Evolutionary conservation across 2,113 vertebrate species (phyloP).

Genomic region (Neogobius melanostomus): DNA sequence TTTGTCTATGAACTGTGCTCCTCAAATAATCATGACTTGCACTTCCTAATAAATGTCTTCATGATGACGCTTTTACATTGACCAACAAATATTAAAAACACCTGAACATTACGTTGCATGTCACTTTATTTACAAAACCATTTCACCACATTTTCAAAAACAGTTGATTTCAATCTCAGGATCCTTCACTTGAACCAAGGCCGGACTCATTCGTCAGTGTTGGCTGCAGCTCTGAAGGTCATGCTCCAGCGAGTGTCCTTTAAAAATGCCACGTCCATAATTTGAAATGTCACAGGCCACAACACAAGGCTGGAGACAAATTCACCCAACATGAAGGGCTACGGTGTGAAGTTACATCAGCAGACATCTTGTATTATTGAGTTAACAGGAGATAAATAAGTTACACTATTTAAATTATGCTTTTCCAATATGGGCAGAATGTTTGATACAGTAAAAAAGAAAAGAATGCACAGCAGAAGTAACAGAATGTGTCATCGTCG

Average conservation of each 20-base stretch:
- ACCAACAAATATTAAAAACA: too few relatives aligned
- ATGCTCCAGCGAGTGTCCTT: background rate
- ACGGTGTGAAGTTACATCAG: background rate
- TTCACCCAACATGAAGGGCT: background rate
- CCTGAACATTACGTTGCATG: too few relatives aligned
- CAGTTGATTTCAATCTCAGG: background rate
- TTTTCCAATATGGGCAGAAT: background rate
- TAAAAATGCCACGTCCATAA: background rate
- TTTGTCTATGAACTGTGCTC: too few relatives aligned
- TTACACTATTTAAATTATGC: background rate
- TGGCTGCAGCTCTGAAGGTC: background rate
- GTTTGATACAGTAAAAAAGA: background rate
- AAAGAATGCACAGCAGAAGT: background rate
- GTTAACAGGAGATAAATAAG: background rate
- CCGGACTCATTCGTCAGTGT: background rate
- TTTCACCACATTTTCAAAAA: background rate
- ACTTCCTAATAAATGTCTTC: too few relatives aligned
- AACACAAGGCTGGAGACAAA: background rate
- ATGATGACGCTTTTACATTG: too few relatives aligned
- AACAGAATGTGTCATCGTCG: slow-evolving; percentile 41
- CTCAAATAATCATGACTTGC: too few relatives aligned
- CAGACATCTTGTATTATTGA: background rate
- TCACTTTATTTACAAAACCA: slow-evolving; percentile 3
- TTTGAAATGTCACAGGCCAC: background rate
- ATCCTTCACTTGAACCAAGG: background rate